Evolutionary conservation across 2,888 invertebrate species (phyloP).

Genomic region (Pyrrhia umbra): DNA sequence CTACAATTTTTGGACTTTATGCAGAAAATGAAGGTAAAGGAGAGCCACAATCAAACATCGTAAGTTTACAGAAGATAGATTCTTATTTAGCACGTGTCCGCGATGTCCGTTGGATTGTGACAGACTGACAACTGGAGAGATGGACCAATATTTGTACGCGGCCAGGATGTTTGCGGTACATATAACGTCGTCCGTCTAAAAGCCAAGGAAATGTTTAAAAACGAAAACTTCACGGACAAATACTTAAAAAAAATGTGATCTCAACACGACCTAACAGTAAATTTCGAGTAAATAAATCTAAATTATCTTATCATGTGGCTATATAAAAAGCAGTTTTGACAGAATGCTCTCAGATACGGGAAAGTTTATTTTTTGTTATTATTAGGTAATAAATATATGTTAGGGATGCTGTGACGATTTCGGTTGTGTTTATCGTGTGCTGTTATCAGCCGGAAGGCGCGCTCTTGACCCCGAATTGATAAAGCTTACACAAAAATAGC

Average conservation of each 20-base stretch:
- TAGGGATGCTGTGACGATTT: constrained; percentile 82
- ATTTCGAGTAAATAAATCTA: constrained; percentile 59
- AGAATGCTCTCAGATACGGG: constrained; percentile 65
- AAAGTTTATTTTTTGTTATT: constrained; percentile 69
- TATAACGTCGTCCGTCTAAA: constrained; percentile 82
- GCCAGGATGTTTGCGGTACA: constrained; percentile 86
- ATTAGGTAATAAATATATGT: constrained; percentile 73
- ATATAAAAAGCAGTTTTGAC: constrained; percentile 73
- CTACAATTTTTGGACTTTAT: background rate
- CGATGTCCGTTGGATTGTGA: constrained; percentile 75
- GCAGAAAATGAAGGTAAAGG: constrained; percentile 8
- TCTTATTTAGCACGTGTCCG: constrained; percentile 81
- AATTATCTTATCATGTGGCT: constrained; percentile 74
- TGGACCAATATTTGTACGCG: constrained; percentile 82
- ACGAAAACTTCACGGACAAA: constrained; percentile 73
- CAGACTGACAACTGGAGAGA: constrained; percentile 73
- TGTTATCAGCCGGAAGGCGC: constrained; percentile 86
- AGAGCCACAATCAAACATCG: constrained; percentile 36
- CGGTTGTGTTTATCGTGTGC: constrained; percentile 69
- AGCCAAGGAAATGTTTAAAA: constrained; percentile 84
- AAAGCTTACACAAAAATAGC: constrained; percentile 78
- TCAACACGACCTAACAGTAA: constrained; percentile 62
- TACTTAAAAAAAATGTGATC: constrained; percentile 70
- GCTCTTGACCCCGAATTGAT: constrained; percentile 87
- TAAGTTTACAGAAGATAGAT: constrained; percentile 71